Conservation (phyloP, 1,140 invertebrate genomes). For the Drosophila sulfurigaster region DNA sequence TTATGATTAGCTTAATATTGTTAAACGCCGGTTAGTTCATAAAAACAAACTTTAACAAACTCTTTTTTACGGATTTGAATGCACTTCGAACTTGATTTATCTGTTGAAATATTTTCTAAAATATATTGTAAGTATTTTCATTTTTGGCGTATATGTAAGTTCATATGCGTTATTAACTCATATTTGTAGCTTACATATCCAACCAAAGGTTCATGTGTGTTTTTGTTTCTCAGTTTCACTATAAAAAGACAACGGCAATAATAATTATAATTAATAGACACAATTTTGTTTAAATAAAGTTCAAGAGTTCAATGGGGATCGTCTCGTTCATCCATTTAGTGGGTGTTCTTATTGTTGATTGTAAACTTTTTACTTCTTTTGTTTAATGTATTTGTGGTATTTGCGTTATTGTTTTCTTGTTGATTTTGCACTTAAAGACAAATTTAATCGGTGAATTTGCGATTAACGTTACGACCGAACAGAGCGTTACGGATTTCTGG, state of each 20-base stretch:
- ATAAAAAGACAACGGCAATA: constrained; percentile 80
- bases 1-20: constrained; percentile 51
- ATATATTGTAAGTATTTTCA: constrained; percentile 64
- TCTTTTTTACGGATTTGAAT: constrained; percentile 70
- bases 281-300: constrained; percentile 69
- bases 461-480: constrained; percentile 97
- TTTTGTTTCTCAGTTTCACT: constrained; percentile 51
- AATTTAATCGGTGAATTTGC: constrained; percentile 97
- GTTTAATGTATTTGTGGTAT: constrained; percentile 25
- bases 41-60: constrained; percentile 80
- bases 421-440: constrained; percentile 69
- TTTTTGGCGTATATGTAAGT: constrained; percentile 66
- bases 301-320: constrained; percentile 54
- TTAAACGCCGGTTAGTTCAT: constrained; percentile 50
- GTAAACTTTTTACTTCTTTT: constrained; percentile 55
- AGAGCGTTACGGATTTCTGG: constrained; percentile 97
- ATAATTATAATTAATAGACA: constrained; percentile 70
- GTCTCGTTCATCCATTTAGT: constrained; percentile 30
- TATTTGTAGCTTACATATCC: constrained; percentile 57
- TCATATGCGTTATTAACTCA: constrained; percentile 52
- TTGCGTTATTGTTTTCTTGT: constrained; percentile 21
- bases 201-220: constrained; percentile 49
- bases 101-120: constrained; percentile 69
- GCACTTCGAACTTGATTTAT: constrained; percentile 55
- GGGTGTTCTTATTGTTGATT: constrained; percentile 51